Evolutionary conservation across 2,888 invertebrate genomes (phyloP).

Genomic region (Venustoraphidia nigricollis): DNA sequence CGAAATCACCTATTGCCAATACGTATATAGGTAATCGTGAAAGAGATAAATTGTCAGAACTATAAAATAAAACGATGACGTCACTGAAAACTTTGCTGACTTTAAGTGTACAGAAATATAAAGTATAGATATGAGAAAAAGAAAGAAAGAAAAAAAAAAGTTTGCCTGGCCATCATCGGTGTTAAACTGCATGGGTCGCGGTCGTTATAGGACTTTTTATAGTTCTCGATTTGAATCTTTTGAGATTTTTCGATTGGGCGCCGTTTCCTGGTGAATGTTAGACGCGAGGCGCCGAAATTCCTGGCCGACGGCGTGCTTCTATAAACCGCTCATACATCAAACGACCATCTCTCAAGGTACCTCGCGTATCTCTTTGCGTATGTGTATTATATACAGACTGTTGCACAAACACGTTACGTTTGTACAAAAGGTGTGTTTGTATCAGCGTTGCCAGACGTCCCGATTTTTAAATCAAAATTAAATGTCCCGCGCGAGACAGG

Average conservation of each 20-base stretch:
- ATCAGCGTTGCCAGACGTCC: too few relatives aligned
- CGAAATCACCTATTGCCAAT: too few relatives aligned
- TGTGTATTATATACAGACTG: background rate
- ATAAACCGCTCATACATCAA: slow-evolving; percentile 12
- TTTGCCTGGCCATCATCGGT: slow-evolving; percentile 9
- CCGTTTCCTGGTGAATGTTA: slow-evolving; percentile 16
- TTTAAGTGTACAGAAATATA: too few relatives aligned
- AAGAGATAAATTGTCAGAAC: too few relatives aligned
- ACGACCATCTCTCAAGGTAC: slow-evolving; percentile 2
- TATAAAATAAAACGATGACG: too few relatives aligned
- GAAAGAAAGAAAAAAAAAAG: too few relatives aligned
- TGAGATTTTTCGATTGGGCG: slow-evolving; percentile 20
- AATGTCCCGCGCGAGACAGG: too few relatives aligned
- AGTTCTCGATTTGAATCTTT: slow-evolving; percentile 20
- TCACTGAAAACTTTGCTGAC: too few relatives aligned
- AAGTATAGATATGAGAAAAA: too few relatives aligned
- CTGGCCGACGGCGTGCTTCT: slow-evolving; percentile 13
- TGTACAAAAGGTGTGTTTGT: too few relatives aligned
- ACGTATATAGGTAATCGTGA: too few relatives aligned
- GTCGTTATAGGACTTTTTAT: slow-evolving; percentile 19
- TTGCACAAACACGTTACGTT: background rate
- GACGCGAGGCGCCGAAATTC: slow-evolving; percentile 15
- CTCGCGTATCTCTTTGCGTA: background rate
- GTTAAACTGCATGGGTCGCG: slow-evolving; percentile 15
- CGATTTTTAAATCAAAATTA: too few relatives aligned